A percentile compares a stretch with the other conserved stretches of the same genome.
These are phyloP conservation scores for Halocynthia aurantium DNA, from an alignment of 23 tunicate genomes.

Conservation along the genomic window DNA sequence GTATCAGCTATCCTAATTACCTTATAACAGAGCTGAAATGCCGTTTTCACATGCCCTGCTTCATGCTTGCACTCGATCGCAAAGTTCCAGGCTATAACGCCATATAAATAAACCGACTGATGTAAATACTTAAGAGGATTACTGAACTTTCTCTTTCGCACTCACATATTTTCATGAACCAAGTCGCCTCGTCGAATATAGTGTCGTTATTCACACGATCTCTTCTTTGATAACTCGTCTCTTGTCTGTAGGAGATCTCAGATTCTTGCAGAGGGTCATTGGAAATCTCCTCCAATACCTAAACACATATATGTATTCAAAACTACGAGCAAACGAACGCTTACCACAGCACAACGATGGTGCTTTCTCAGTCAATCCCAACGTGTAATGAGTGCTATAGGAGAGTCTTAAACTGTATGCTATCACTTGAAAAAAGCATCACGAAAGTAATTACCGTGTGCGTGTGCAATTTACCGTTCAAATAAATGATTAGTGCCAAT, in stretches of 20 bases:
- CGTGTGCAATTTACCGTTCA: too few relatives aligned
- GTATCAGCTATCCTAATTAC: conserved; percentile 8
- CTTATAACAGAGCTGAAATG: conserved; percentile 43
- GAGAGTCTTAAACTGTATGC: too few relatives aligned
- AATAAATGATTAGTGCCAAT: too few relatives aligned
- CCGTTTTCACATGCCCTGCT: conserved; percentile 31
- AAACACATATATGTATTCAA: not conserved
- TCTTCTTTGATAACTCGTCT: conserved; percentile 10
- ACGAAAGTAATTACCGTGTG: too few relatives aligned
- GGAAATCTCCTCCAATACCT: conserved; percentile 25
- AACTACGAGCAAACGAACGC: too few relatives aligned
- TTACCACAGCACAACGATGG: too few relatives aligned
- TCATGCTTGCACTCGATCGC: conserved; percentile 47
- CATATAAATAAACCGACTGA: not conserved
- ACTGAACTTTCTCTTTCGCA: not conserved
- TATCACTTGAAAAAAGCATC: too few relatives aligned
- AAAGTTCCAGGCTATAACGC: conserved; percentile 80
- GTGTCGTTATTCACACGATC: conserved; percentile 23
- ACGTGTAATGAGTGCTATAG: too few relatives aligned
- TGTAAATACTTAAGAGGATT: not conserved
- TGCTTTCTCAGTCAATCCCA: not conserved
- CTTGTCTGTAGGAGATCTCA: conserved; percentile 3
- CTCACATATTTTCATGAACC: conserved; percentile 95
- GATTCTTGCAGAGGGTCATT: conserved; percentile 5
- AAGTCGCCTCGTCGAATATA: conserved; percentile 47